Evolutionary conservation across 2,888 invertebrate species (phyloP).

Genomic region (Hypolimnas misippus): DNA sequence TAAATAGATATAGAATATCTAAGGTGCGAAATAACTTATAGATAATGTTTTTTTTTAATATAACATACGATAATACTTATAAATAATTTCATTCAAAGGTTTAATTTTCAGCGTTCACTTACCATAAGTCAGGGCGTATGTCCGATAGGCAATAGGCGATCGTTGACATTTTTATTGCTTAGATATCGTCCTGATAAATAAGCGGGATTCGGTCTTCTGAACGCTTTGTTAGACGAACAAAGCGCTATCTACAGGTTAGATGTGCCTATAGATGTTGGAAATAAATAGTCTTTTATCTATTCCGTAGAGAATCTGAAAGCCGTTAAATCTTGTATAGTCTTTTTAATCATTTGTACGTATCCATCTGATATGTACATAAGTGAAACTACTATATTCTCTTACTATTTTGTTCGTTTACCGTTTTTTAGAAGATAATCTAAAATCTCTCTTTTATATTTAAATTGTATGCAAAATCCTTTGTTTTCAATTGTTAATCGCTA

Average conservation of each 20-base stretch:
- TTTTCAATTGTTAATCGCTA: too few relatives aligned
- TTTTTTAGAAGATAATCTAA: too few relatives aligned
- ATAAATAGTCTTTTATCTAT: slow-evolving; percentile 23
- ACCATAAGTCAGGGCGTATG: slow-evolving; percentile 30
- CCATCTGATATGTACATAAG: too few relatives aligned
- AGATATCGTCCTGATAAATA: slow-evolving; percentile 71
- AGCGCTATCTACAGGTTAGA: slow-evolving; percentile 24
- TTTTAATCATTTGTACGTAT: not conserved
- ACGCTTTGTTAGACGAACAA: slow-evolving; percentile 46
- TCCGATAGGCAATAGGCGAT: slow-evolving; percentile 55
- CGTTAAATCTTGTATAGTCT: not conserved
- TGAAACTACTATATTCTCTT: too few relatives aligned
- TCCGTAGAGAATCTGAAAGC: slow-evolving; percentile 1
- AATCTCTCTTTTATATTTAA: too few relatives aligned
- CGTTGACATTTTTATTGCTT: slow-evolving; percentile 75
- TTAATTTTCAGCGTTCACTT: slow-evolving; percentile 29
- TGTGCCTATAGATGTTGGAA: slow-evolving; percentile 16
- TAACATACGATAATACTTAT: slow-evolving; percentile 19
- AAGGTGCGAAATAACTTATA: too few relatives aligned
- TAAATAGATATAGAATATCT: too few relatives aligned
- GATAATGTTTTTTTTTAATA: not conserved
- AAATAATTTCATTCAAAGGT: slow-evolving; percentile 21
- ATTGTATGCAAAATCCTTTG: too few relatives aligned
- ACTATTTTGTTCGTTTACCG: too few relatives aligned
- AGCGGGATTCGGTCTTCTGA: slow-evolving; percentile 54